Conservation (phyloP, 2,888 invertebrate species). For the Alitta virens region DNA sequence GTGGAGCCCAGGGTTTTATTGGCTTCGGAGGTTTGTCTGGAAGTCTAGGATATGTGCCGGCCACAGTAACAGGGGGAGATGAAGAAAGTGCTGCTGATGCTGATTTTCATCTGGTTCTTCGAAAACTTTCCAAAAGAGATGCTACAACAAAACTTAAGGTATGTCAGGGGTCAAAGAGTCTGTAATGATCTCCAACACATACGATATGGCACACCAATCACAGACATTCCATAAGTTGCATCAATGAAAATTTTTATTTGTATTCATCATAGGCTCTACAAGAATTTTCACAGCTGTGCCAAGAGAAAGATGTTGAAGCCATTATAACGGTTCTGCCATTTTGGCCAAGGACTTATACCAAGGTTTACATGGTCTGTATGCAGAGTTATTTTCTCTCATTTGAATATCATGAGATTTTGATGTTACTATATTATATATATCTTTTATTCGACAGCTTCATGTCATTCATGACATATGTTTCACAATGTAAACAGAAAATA, state of each 20-base stretch:
- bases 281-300: slow-evolving; percentile 74
- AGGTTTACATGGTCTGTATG: slow-evolving; percentile 65
- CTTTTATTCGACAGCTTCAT: no score
- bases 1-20: slow-evolving; percentile 62
- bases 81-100: slow-evolving; percentile 68
- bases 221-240: no score
- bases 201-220: no score
- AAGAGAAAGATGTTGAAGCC: slow-evolving; percentile 66
- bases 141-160: slow-evolving; percentile 83
- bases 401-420: no score
- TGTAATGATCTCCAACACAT: no score
- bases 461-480: no score
- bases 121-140: slow-evolving; percentile 88
- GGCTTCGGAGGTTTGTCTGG: slow-evolving; percentile 66
- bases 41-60: slow-evolving; percentile 64
- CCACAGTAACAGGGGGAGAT: slow-evolving; percentile 59
- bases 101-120: slow-evolving; percentile 75
- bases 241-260: no score
- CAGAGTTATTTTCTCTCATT: no score
- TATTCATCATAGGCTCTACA: slow-evolving; percentile 67
- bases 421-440: no score
- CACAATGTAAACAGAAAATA: no score
- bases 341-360: slow-evolving; percentile 80
- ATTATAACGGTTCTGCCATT: slow-evolving; percentile 73
- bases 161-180: neutral